phyloP scores from a whole-genome alignment of 2,888 invertebrate genomes.

The Oscheius sp. region DNA sequence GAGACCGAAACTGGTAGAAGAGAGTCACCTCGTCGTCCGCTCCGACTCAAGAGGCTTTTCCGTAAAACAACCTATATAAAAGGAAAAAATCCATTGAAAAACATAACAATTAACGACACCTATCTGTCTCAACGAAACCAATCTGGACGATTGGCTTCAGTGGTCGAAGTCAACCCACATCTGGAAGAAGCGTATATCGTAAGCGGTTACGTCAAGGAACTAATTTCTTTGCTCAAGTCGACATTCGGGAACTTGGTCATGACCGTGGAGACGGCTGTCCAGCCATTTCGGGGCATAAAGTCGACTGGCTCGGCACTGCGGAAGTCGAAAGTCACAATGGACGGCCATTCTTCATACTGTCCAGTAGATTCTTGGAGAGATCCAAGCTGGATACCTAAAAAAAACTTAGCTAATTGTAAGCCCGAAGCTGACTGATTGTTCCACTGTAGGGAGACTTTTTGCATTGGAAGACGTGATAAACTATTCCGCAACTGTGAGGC shows the following conservation, averaged over 20 bases:
- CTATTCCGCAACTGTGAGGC: neutral
- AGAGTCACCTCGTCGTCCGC: neutral
- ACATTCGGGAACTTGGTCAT: neutral
- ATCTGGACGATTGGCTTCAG: neutral
- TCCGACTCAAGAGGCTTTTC: neutral
- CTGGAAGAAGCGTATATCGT: neutral
- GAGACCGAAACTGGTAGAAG: neutral
- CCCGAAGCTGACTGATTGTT: neutral
- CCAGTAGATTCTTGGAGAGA: neutral
- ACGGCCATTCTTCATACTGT: neutral
- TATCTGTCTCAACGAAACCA: neutral
- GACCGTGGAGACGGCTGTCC: neutral
- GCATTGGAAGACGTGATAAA: neutral
- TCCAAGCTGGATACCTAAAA: neutral
- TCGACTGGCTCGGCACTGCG: slow-evolving; percentile 1
- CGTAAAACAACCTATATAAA: neutral
- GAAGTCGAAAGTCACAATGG: neutral
- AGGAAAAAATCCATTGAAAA: neutral
- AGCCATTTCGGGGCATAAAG: neutral
- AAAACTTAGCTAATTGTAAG: neutral
- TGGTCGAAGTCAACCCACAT: slow-evolving; percentile 1
- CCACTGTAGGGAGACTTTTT: neutral
- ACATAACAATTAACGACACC: neutral
- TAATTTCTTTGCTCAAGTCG: neutral
- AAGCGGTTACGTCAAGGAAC: neutral